These are phyloP conservation scores for Tetragnatha montana DNA, from an alignment of 2,888 invertebrate species.

Conservation along the genomic window DNA sequence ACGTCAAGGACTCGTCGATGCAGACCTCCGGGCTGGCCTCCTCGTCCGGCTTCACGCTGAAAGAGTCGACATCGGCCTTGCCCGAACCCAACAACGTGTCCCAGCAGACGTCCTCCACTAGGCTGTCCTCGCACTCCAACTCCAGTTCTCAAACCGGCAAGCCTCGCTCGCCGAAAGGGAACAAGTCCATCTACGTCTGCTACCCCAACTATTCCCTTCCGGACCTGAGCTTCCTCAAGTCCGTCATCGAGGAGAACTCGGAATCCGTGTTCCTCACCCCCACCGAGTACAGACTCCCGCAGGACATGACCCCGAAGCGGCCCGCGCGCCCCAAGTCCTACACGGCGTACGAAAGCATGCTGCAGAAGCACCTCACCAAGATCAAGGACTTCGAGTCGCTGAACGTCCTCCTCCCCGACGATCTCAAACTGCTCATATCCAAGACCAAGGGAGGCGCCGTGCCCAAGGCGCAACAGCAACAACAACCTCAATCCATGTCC, in stretches of 20 bases:
- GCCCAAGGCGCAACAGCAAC: conserved; percentile 55
- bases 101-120: conserved; percentile 16
- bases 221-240: conserved; percentile 86
- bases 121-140: conserved; percentile 36
- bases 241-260: conserved; percentile 74
- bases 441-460: conserved; percentile 40
- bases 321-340: conserved; percentile 83
- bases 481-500: conserved; percentile 39
- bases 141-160: conserved; percentile 37
- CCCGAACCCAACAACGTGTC: conserved; percentile 58
- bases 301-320: conserved; percentile 53
- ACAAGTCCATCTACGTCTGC: conserved; percentile 86
- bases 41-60: conserved; percentile 67
- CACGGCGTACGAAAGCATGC: conserved; percentile 87
- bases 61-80: conserved; percentile 53
- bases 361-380: conserved; percentile 87
- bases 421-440: conserved; percentile 77
- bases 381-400: conserved; percentile 95
- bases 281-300: conserved; percentile 71
- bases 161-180: conserved; percentile 39
- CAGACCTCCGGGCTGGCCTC: conserved; percentile 72
- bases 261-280: conserved; percentile 71
- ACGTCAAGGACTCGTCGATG: conserved; percentile 73
- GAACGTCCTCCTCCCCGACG: conserved; percentile 89
- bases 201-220: conserved; percentile 94